Base-by-base conservation (phyloP, 2,113 vertebrate genomes). In the Copsychus sechellarum region DNA sequence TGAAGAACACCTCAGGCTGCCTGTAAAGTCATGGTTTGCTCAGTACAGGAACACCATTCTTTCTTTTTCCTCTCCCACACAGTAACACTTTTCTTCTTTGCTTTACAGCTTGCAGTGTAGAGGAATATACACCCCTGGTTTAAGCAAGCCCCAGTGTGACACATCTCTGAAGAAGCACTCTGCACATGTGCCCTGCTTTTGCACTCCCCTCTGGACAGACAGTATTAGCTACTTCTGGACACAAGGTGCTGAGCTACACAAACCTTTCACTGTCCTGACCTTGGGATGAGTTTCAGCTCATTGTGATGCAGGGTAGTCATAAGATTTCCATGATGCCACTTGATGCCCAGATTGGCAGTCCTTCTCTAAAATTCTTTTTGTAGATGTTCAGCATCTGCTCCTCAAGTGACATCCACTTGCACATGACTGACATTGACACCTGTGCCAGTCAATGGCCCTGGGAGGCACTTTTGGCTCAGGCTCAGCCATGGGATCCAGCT, bases 371-470 rank as follows among this genome's bases (percentile, higher is more conserved):
- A 20, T 25, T 73, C 19, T 69, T 18, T 86, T 64, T 84, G 54
- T 31, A 61, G 54, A 66, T 20, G 8, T 78, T 73, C 54, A 64
- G n/a, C n/a, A 31, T 36, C 50, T 61, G 16, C 48, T 73, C 24
- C 48, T 61, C 16, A 15, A 70, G 47, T 17, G 64, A 12, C 18
- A 54, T 57, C 11, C 34, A 14, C 20, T 69, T 47, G 62, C 9
- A 71, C 2, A 14, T 31, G 76, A 45, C 33, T 54, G 58, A 33
- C 38, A n/a, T 5, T 33, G 29, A 22, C 19, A 15, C 34, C 8
- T 26, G 10, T 36, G 34, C 20, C 51, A 70, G 22, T 4, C 42
- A 0, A 0, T 31, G 38, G 8, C 34, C 26, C 8, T 29, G 43
- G 28, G 38, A 87, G 29, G 8, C 23, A 20, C 6, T 34, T 71